Percentiles rank a stretch among this genome's conserved stretches.
phyloP scores from a whole-genome alignment of 35 echinoderm and acorn worm species.

The Ophioderma brevispina region DNA sequence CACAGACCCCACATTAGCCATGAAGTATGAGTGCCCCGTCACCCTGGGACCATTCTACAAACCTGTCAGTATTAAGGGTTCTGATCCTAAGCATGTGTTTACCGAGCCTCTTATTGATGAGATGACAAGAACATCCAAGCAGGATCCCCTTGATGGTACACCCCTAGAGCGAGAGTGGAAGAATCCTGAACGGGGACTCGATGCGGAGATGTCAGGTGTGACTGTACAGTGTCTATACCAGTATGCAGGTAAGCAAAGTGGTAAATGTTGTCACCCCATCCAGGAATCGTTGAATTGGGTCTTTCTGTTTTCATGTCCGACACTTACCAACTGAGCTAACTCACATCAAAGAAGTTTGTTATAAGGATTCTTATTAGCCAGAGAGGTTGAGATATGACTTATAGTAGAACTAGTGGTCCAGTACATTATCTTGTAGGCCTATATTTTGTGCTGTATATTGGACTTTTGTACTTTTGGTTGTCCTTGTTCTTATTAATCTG shows the following conservation, averaged over 20 bases:
- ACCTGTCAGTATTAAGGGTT: slow-evolving; percentile 82
- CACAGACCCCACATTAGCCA: slow-evolving; percentile 45
- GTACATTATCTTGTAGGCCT: too few relatives aligned
- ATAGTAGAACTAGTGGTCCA: too few relatives aligned
- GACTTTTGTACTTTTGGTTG: too few relatives aligned
- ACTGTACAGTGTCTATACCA: slow-evolving; percentile 66
- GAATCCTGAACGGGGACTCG: slow-evolving; percentile 50
- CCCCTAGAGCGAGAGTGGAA: slow-evolving; percentile 87
- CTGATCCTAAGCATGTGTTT: slow-evolving; percentile 93
- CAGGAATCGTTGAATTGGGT: too few relatives aligned
- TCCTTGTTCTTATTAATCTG: too few relatives aligned
- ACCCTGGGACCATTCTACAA: slow-evolving; percentile 73
- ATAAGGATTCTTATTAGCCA: too few relatives aligned
- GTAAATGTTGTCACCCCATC: too few relatives aligned
- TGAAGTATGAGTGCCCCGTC: slow-evolving; percentile 84
- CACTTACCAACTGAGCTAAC: too few relatives aligned
- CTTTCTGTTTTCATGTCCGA: too few relatives aligned
- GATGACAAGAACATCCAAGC: slow-evolving; percentile 89
- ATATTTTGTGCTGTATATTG: too few relatives aligned
- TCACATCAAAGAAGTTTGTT: too few relatives aligned
- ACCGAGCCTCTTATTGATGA: slow-evolving; percentile 88
- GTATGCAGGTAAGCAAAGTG: slow-evolving; percentile 82
- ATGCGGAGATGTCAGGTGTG: slow-evolving; percentile 73
- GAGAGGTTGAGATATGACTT: too few relatives aligned
- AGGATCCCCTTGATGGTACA: slow-evolving; percentile 89